These are phyloP conservation scores for Erethizon dorsatum DNA, from an alignment of 2,797 vertebrate species.

Conservation along the genomic window DNA sequence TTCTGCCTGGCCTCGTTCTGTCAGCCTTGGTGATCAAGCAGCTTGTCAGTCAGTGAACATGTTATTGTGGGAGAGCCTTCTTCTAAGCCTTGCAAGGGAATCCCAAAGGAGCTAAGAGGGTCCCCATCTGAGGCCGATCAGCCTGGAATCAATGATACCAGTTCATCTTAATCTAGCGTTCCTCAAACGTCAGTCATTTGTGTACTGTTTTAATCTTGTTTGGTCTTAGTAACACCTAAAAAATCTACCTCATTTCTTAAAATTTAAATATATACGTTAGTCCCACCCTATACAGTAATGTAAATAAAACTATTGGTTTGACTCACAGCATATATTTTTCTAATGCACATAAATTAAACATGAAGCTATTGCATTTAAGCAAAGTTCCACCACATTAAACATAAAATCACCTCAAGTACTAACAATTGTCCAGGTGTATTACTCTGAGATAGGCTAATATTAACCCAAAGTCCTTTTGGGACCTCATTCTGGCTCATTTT, in stretches of 20 bases:
- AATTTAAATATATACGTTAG: background rate
- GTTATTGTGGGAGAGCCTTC: background rate
- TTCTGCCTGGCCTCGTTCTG: background rate
- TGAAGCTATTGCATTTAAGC: slow-evolving; percentile 1
- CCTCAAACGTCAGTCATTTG: background rate
- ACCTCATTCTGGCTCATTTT: slow-evolving; percentile 10
- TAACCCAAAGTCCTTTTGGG: background rate
- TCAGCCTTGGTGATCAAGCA: background rate
- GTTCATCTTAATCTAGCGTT: background rate
- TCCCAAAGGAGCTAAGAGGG: background rate
- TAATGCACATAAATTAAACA: slow-evolving; percentile 51
- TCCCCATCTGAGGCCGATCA: background rate
- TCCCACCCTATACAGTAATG: background rate
- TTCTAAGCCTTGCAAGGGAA: background rate
- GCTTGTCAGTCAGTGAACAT: background rate
- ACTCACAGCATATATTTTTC: background rate
- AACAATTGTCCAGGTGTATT: background rate
- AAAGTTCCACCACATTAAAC: background rate
- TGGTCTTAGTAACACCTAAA: slow-evolving; percentile 14
- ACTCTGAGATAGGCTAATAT: background rate
- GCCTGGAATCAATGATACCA: background rate
- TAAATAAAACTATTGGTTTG: slow-evolving; percentile 18
- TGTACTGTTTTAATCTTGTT: slow-evolving; percentile 12
- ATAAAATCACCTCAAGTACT: background rate
- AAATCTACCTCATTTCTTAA: background rate